Percentiles rank a stretch among this genome's conserved stretches.
Evolutionary conservation across 1,140 invertebrate species (phyloP).

Genomic region (Phymastichus coffea): DNA sequence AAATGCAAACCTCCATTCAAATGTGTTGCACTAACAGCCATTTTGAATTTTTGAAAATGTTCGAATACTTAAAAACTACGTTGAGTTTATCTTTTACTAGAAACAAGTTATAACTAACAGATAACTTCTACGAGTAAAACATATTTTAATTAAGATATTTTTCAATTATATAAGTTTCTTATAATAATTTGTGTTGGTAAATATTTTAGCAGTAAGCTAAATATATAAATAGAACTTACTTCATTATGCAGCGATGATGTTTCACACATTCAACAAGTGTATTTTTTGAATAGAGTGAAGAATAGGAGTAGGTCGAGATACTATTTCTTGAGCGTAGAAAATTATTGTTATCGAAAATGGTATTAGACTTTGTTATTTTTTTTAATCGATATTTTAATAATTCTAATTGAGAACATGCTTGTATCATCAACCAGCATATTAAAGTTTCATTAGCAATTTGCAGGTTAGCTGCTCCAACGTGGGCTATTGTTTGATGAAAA

Average conservation of each 20-base stretch:
- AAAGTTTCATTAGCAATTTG: slow-evolving; percentile 38
- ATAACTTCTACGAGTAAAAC: too few species aligned
- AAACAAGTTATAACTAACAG: too few species aligned
- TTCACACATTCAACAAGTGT: slow-evolving; percentile 25
- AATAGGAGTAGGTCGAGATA: background rate
- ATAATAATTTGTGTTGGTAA: slow-evolving; percentile 11
- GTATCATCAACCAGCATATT: slow-evolving; percentile 36
- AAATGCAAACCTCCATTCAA: too few species aligned
- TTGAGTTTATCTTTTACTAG: too few species aligned
- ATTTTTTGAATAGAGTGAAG: background rate
- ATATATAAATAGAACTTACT: slow-evolving; percentile 23
- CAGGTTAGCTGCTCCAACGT: slow-evolving; percentile 31
- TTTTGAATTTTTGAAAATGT: too few species aligned
- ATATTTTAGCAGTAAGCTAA: background rate
- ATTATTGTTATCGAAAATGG: background rate
- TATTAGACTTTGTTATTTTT: slow-evolving; percentile 5
- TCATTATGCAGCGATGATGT: slow-evolving; percentile 34
- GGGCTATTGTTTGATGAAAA: slow-evolving; percentile 35
- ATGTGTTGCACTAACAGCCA: too few species aligned
- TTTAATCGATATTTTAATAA: slow-evolving; percentile 33
- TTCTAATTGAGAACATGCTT: slow-evolving; percentile 32
- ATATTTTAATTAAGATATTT: too few species aligned
- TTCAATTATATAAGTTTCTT: too few species aligned
- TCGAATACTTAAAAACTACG: too few species aligned
- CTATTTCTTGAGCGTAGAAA: background rate